phyloP scores from a whole-genome alignment of 1,140 invertebrate species.

The Neotoxoptera formosana region DNA sequence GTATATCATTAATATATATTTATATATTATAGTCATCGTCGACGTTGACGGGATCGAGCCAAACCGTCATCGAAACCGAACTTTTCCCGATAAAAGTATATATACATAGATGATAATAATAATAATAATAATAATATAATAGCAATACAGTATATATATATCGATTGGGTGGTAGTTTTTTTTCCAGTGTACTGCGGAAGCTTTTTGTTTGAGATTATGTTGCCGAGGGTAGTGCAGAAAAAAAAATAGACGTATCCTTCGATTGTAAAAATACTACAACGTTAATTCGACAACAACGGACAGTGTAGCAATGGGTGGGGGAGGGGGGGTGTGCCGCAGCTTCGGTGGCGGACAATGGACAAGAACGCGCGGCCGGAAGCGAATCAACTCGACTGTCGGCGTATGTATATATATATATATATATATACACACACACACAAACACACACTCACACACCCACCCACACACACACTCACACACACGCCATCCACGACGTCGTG shows the following conservation, averaged over 20 bases:
- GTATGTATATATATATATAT: not conserved
- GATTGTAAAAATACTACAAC: constrained; percentile 35
- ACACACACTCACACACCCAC: not conserved
- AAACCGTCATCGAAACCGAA: not conserved
- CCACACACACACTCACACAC: not conserved
- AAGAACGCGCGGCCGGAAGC: constrained; percentile 41
- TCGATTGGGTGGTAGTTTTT: not conserved
- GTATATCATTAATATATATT: not conserved
- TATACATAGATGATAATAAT: too few species aligned
- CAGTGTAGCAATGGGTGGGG: not conserved
- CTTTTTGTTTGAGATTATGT: constrained; percentile 42
- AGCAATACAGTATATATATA: not conserved
- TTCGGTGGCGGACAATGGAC: constrained; percentile 33
- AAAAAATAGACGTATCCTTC: constrained; percentile 20
- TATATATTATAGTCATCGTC: not conserved
- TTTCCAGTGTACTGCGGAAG: not conserved
- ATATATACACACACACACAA: not conserved
- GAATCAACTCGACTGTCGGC: constrained; percentile 50
- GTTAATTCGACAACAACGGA: constrained; percentile 37
- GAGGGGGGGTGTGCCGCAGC: not conserved
- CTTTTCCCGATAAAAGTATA: not conserved
- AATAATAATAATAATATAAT: not conserved
- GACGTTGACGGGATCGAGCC: not conserved
- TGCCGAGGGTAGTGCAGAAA: constrained; percentile 6
- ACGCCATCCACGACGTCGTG: not conserved